Base-by-base conservation (phyloP, 2,113 vertebrate genomes). In the Forbesichthys papilliferus region DNA sequence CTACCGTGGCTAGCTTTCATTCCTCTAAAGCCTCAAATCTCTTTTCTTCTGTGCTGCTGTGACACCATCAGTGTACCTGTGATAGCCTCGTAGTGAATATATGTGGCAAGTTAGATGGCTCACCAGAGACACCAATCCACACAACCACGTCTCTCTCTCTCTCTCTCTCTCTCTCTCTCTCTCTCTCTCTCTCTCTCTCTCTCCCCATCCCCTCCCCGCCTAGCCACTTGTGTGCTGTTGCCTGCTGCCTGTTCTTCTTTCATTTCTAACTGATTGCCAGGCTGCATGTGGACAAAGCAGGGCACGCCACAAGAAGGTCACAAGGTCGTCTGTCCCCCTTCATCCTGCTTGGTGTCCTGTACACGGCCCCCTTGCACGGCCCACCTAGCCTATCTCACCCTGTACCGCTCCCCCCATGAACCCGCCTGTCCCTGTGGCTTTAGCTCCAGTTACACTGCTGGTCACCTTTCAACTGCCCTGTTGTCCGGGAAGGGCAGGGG, bases 221-320 rank as follows among this genome's bases (percentile, higher is more conserved):
- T 33, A 42, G 33, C 33, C 62, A 8, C 56, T 66, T 4, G 10
- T 73, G 66, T 65, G 61, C 18, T 74, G 67, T 68, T 73, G 73
- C 78, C 64, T 18, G 0, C 36, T 9, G 69, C 77, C 48, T 68
- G 78, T 71, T 77, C 57, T 27, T 61, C 34, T 65, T 71, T 81
- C 64, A 84, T 81, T 86, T 82, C 77, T 71, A 68, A 85, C 71
- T 82, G 48, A 78, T 83, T 78, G 55, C 34, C 68, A 52, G 67
- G 86, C 78, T 68, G 77, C 88, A 88, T 87, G 75, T 73, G 75
- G 91, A 79, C 66, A 91, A 77, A 68, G 48, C 73, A 27, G 58
- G 91, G 85, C 83, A 79, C 83, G 67, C 86, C 70, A 91, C 84
- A 80, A 90, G 88, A 91, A 79, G 81, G 77, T 47, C 86, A 91